These are phyloP conservation scores for Enteromius treurensis DNA, from an alignment of 2,797 vertebrate species.

Conservation along the genomic window DNA sequence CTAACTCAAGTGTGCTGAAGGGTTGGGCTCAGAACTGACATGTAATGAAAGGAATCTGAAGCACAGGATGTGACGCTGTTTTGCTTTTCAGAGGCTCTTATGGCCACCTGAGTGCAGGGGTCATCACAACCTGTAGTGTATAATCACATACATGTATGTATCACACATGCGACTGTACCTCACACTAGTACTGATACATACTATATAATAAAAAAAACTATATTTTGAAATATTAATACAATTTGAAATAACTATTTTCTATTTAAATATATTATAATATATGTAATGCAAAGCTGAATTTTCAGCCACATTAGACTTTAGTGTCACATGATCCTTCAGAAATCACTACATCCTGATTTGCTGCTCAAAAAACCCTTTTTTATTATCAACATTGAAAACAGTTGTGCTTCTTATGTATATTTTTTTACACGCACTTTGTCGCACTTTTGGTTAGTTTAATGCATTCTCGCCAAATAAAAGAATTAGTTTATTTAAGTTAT, in stretches of 20 bases:
- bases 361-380: not conserved
- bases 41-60: slow-evolving; percentile 36
- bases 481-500: not conserved
- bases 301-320: not conserved
- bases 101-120: not conserved
- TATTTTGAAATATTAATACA: not conserved
- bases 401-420: not conserved
- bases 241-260: not conserved
- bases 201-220: no score
- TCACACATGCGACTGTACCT: not conserved
- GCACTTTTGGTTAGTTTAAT: not conserved
- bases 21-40: slow-evolving; percentile 34
- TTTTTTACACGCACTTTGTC: no score
- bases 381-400: not conserved
- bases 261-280: not conserved
- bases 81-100: slow-evolving; percentile 8
- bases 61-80: slow-evolving; percentile 8
- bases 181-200: not conserved
- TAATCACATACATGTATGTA: not conserved
- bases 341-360: not conserved
- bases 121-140: not conserved
- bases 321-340: not conserved
- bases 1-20: slow-evolving; percentile 48
- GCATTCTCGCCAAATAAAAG: not conserved
- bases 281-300: not conserved